phyloP scores from a whole-genome alignment of 2,113 vertebrate species.

The Meriones unguiculatus region DNA sequence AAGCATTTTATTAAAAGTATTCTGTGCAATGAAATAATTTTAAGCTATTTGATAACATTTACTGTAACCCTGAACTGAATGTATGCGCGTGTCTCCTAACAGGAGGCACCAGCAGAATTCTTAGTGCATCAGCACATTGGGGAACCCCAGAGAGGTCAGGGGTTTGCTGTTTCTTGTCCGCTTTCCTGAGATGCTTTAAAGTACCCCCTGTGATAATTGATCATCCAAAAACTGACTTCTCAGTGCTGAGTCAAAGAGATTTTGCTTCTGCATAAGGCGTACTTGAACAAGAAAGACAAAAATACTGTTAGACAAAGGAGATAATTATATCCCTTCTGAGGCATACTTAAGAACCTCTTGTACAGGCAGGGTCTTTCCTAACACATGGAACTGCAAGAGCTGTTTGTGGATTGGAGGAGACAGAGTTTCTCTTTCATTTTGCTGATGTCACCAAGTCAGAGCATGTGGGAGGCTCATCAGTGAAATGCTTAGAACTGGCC shows the following conservation, averaged over 20 bases:
- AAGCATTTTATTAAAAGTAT: neutral
- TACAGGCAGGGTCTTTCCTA: too few relatives aligned
- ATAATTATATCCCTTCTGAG: neutral
- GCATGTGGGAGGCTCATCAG: neutral
- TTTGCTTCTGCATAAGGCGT: neutral
- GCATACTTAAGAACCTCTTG: neutral
- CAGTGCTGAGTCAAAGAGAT: neutral
- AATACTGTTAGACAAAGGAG: neutral
- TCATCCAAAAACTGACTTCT: neutral
- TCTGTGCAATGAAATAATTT: neutral
- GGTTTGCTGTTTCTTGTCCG: accelerated
- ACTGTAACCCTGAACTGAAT: neutral
- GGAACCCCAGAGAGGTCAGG: neutral
- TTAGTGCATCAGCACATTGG: neutral
- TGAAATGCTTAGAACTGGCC: neutral
- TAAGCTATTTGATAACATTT: neutral
- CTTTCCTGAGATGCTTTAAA: neutral
- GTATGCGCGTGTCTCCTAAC: neutral
- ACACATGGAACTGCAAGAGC: too few relatives aligned
- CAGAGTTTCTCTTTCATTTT: neutral
- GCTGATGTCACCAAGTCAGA: neutral
- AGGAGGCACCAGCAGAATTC: neutral
- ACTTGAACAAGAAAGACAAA: neutral
- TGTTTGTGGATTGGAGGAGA: neutral
- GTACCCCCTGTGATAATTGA: accelerated